A percentile compares a stretch with the other conserved stretches of the same genome.
Conservation (phyloP, 2,888 invertebrate species). For the Callyntrura sp. region DNA sequence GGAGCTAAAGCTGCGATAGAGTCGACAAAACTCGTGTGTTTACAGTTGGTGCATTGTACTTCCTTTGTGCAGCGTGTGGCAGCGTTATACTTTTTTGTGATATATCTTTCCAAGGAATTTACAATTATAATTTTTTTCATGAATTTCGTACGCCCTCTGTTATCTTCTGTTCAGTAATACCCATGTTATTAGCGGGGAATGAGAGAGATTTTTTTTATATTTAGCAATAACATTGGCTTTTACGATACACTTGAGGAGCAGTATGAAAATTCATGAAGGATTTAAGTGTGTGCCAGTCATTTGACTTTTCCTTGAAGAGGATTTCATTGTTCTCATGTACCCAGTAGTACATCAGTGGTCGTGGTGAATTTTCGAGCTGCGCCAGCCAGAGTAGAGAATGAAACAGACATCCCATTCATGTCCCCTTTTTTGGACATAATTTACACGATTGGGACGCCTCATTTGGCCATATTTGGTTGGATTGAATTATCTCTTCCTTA, state of each 20-base stretch:
- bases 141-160: slow-evolving; percentile 1
- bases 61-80: not conserved
- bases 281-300: slow-evolving; percentile 9
- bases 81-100: not conserved
- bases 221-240: not conserved
- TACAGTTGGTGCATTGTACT: not conserved
- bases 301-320: slow-evolving; percentile 26
- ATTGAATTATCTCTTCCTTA: slow-evolving; percentile 81
- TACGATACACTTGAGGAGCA: slow-evolving; percentile 24
- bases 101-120: slow-evolving; percentile 16
- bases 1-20: not conserved
- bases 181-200: not conserved
- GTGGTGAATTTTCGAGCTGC: slow-evolving; percentile 61
- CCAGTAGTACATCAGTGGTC: slow-evolving; percentile 53
- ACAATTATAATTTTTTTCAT: slow-evolving; percentile 19
- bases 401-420: slow-evolving; percentile 76
- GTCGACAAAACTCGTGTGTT: not conserved
- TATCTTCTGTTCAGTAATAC: not conserved
- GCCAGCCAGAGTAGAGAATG: slow-evolving; percentile 64
- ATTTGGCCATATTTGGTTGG: slow-evolving; percentile 82
- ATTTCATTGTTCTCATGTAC: slow-evolving; percentile 34
- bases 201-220: slow-evolving; percentile 16
- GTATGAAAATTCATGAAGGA: not conserved
- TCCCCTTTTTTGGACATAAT: slow-evolving; percentile 83
- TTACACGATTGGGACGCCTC: slow-evolving; percentile 82